Percentiles rank a stretch among this genome's conserved stretches.
These are phyloP conservation scores for Oligia fasciuncula DNA, from an alignment of 2,888 invertebrate genomes.

Conservation along the genomic window DNA sequence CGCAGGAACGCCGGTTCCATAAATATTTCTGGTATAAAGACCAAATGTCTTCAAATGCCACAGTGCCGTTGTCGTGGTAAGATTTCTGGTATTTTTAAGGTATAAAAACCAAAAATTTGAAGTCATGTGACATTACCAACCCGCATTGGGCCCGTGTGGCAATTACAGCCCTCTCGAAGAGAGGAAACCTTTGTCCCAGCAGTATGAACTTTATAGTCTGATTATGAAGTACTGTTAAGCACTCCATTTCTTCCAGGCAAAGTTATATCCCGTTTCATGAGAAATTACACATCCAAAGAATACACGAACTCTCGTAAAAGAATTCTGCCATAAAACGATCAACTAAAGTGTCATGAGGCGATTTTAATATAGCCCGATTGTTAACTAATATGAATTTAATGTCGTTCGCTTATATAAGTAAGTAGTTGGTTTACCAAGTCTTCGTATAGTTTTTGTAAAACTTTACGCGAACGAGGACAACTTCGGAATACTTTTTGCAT, in stretches of 20 bases:
- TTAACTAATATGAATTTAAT: slow-evolving; percentile 50
- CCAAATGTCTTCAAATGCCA: too few relatives aligned
- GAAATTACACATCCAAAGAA: neutral
- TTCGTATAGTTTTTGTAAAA: slow-evolving; percentile 55
- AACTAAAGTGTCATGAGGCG: slow-evolving; percentile 41
- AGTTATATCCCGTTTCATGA: neutral
- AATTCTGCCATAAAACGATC: slow-evolving; percentile 14
- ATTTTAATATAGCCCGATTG: slow-evolving; percentile 46
- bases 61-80: too few relatives aligned
- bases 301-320: slow-evolving; percentile 3
- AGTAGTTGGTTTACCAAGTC: slow-evolving; percentile 54
- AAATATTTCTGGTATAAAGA: too few relatives aligned
- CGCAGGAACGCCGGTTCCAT: too few relatives aligned
- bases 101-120: too few relatives aligned
- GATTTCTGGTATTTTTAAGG: too few relatives aligned
- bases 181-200: too few relatives aligned
- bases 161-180: too few relatives aligned
- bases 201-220: too few relatives aligned
- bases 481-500: slow-evolving; percentile 61
- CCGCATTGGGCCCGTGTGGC: too few relatives aligned
- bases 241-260: neutral
- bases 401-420: slow-evolving; percentile 42
- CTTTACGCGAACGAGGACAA: slow-evolving; percentile 45
- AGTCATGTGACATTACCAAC: too few relatives aligned
- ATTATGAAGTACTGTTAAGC: neutral